Percentiles rank a stretch among this genome's conserved stretches.
Evolutionary conservation across 1,140 invertebrate species (phyloP).

Genomic region (Odontomachus brunneus): DNA sequence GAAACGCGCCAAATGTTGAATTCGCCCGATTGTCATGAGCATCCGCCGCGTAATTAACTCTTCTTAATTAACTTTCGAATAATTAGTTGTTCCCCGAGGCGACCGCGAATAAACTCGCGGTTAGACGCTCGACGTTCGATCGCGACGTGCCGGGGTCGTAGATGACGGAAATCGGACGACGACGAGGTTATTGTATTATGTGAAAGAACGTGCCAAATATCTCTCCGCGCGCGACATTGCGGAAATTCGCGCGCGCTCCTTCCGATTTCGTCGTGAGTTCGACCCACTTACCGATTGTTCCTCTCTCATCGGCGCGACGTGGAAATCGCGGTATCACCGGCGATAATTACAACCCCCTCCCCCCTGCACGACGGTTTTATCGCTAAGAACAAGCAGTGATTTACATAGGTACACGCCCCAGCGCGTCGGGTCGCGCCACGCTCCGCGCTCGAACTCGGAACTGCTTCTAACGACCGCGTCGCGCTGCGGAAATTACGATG

Average conservation of each 20-base stretch:
- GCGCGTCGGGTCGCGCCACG: slow-evolving; percentile 38
- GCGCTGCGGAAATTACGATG: slow-evolving; percentile 40
- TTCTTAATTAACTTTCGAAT: slow-evolving; percentile 50
- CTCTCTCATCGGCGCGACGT: background rate
- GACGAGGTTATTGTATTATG: too few relatives aligned
- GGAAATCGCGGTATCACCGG: slow-evolving; percentile 60
- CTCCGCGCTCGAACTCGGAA: slow-evolving; percentile 9
- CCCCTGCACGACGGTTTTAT: slow-evolving; percentile 68
- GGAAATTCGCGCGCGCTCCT: too few relatives aligned
- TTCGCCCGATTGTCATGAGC: slow-evolving; percentile 28
- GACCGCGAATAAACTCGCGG: background rate
- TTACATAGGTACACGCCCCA: slow-evolving; percentile 63
- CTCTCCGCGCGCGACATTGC: too few relatives aligned
- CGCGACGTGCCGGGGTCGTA: too few relatives aligned
- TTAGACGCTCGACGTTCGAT: background rate
- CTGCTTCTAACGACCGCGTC: slow-evolving; percentile 18
- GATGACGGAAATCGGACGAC: too few relatives aligned
- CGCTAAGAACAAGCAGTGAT: slow-evolving; percentile 55
- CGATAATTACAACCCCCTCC: slow-evolving; percentile 67
- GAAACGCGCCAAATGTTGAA: slow-evolving; percentile 23
- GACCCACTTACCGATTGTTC: background rate
- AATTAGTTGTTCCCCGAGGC: background rate
- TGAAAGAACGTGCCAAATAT: too few relatives aligned
- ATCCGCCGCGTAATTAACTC: slow-evolving; percentile 39
- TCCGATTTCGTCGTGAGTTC: too few relatives aligned